Percentiles rank a stretch among this genome's conserved stretches.
Conservation (phyloP, 2,888 invertebrate species). For the Cataglyphis albicans region DNA sequence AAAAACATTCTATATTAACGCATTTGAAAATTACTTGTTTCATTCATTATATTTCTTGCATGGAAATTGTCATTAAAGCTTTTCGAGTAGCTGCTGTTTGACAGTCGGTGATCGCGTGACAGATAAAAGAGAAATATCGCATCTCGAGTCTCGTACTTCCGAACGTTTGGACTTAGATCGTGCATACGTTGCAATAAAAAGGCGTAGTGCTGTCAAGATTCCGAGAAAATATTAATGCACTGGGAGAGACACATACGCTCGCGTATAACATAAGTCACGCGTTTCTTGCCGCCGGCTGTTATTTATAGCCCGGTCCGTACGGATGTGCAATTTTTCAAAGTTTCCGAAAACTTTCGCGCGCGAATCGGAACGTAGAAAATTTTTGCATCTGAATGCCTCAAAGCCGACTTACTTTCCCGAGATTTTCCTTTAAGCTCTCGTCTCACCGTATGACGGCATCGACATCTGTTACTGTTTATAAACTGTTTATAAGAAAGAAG, state of each 20-base stretch:
- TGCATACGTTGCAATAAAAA: slow-evolving; percentile 52
- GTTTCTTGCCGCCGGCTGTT: slow-evolving; percentile 46
- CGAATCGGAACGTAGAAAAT: slow-evolving; percentile 31
- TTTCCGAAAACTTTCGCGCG: slow-evolving; percentile 50
- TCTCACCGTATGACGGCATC: background rate
- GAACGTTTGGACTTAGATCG: slow-evolving; percentile 52
- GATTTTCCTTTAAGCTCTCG: slow-evolving; percentile 6
- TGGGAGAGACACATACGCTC: slow-evolving; percentile 50
- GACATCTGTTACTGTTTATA: slow-evolving; percentile 7
- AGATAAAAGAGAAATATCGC: slow-evolving; percentile 31
- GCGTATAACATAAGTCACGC: slow-evolving; percentile 52
- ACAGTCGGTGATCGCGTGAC: slow-evolving; percentile 7
- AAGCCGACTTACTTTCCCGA: slow-evolving; percentile 18
- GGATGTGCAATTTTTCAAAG: slow-evolving; percentile 57
- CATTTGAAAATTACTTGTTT: background rate
- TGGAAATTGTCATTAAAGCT: background rate
- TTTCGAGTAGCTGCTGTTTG: background rate
- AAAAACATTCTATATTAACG: background rate
- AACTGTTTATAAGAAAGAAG: background rate
- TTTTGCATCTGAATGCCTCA: slow-evolving; percentile 23
- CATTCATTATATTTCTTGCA: background rate
- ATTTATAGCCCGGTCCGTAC: slow-evolving; percentile 49
- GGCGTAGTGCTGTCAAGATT: slow-evolving; percentile 51
- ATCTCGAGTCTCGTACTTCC: background rate
- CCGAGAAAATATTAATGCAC: slow-evolving; percentile 56